Evolutionary conservation across 2,888 invertebrate genomes (phyloP).

Genomic region (Ectemnius continuus): DNA sequence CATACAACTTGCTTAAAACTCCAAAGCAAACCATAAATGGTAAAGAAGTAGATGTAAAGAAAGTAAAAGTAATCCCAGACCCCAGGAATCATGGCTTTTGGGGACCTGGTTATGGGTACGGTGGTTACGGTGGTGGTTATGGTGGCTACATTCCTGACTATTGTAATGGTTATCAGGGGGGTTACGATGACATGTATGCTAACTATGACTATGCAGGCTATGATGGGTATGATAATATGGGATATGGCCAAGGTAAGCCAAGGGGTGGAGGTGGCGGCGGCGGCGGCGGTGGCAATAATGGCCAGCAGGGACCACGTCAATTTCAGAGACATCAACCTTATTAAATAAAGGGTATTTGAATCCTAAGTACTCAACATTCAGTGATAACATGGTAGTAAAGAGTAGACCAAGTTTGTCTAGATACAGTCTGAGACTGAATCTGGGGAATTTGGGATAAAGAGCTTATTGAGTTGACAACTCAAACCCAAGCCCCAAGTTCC

Average conservation of each 20-base stretch:
- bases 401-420: conserved; percentile 53
- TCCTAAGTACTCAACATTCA: conserved; percentile 51
- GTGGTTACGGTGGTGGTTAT: conserved; percentile 72
- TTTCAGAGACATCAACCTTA: conserved; percentile 78
- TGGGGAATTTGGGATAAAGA: conserved; percentile 40
- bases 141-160: conserved; percentile 75
- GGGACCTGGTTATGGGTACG: conserved; percentile 74
- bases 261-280: conserved; percentile 66
- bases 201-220: conserved; percentile 76
- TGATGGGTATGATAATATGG: conserved; percentile 75
- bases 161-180: conserved; percentile 73
- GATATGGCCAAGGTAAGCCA: conserved; percentile 73
- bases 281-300: too few species aligned
- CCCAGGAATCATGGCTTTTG: conserved; percentile 75
- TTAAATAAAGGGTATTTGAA: conserved; percentile 60
- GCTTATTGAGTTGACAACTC: conserved; percentile 27
- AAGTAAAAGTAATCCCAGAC: conserved; percentile 81
- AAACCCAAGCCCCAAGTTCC: conserved; percentile 36
- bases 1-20: conserved; percentile 80
- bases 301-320: conserved; percentile 72
- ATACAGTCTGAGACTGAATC: conserved; percentile 52
- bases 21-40: conserved; percentile 81
- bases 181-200: conserved; percentile 77
- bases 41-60: conserved; percentile 81
- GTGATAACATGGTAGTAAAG: conserved; percentile 66